Percentiles rank a stretch among this genome's conserved stretches.
These are phyloP conservation scores for Melikaiella ostensackeni DNA, from an alignment of 2,888 invertebrate species.

Conservation along the genomic window DNA sequence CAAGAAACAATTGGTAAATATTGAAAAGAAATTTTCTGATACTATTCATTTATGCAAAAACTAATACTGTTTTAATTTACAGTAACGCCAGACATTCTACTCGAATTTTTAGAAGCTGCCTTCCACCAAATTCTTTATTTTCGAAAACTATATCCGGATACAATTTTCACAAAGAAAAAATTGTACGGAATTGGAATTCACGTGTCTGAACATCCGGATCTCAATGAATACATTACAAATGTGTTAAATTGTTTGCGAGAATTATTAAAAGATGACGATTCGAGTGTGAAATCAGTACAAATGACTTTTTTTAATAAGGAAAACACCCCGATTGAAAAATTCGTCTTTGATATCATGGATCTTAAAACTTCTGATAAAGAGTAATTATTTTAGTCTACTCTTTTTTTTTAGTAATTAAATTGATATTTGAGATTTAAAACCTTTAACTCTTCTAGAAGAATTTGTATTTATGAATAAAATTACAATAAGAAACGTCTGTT, in stretches of 20 bases:
- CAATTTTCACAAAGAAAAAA: conserved; percentile 81
- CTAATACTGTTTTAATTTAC: conserved; percentile 53
- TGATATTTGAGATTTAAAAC: no score
- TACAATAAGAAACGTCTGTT: neutral
- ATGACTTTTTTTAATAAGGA: conserved; percentile 78
- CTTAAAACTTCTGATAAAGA: conserved; percentile 60
- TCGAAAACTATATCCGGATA: conserved; percentile 82
- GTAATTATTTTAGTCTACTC: conserved; percentile 60
- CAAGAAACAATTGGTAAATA: conserved; percentile 59
- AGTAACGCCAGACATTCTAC: conserved; percentile 80
- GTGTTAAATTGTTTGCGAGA: conserved; percentile 63
- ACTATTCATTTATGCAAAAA: neutral
- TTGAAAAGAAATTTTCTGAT: conserved; percentile 15
- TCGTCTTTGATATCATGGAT: conserved; percentile 76
- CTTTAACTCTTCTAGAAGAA: neutral
- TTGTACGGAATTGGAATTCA: conserved; percentile 82
- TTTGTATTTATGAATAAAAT: conserved; percentile 8
- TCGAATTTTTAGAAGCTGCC: conserved; percentile 84
- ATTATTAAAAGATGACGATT: conserved; percentile 78
- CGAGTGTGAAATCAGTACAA: conserved; percentile 79
- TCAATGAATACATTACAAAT: conserved; percentile 80
- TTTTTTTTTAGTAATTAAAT: neutral
- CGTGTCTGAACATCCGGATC: conserved; percentile 82
- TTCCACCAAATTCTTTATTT: conserved; percentile 82
- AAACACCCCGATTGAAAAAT: conserved; percentile 76